Base-by-base conservation (phyloP, 1,140 invertebrate genomes). In the Gonioctena quinquepunctata region DNA sequence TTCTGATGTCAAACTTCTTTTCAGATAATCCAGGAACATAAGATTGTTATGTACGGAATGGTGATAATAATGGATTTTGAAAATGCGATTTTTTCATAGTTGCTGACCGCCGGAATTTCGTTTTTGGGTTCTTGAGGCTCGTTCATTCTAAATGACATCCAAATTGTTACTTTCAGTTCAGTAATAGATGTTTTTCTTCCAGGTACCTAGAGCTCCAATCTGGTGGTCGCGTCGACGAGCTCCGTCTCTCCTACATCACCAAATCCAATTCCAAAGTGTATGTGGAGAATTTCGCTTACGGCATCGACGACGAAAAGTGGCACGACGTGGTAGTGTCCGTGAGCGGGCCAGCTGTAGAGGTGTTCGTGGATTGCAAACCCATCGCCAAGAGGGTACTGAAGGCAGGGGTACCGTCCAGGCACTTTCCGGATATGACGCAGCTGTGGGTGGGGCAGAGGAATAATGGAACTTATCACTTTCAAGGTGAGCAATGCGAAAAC, bases 391-490 rank as follows among this genome's bases (percentile, higher is more conserved):
- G 92, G 68, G 86, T 91, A 56, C 86, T 92, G 42, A 84, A 84
- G 71, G 82, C 85, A 21, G 85, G 86, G 56, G 85, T 87, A 57
- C 89, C 92, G 5, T 92, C 94, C 83, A 87, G 90, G 48, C 92
- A 92, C 81, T 92, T 93, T 81, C 89, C 88, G 49, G 83, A 88
- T 74, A 89, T 90, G 19, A 88, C 90, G 80, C 87, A 92, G 65
- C 87, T 96, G 59, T 96, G 92, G 92, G 84, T 96, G 52, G 95
- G 94, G 66, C 94, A 96, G 84, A 89, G 94, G 79, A 94, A 93
- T 83, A 91, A 90, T 79, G 92, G 94, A 86, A 33, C 16, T 62
- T 95, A 92, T 82, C 86, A n/a, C 93, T 76, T 96, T 95, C 85
- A 95, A 95, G 91, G 95, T 96, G 83, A 85, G 74, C 63, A n/a